phyloP scores from a whole-genome alignment of 1,140 invertebrate species.

The Aphidius gifuensis region DNA sequence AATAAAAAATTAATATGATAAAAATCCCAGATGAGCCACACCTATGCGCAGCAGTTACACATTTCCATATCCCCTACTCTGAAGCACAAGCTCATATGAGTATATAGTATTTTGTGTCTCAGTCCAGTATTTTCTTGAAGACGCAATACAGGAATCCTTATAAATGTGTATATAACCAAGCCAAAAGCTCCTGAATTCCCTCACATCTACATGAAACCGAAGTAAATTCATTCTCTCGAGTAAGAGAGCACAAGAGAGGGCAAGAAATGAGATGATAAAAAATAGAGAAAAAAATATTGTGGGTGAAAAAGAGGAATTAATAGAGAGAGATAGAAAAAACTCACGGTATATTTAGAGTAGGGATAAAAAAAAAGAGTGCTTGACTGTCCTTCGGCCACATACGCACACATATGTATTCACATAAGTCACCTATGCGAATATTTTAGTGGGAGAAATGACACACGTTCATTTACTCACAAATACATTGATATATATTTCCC shows the following conservation, averaged over 20 bases:
- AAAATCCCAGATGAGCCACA: conserved; percentile 1
- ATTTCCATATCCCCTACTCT: neutral
- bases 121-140: neutral
- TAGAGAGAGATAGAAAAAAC: no score
- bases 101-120: conserved; percentile 5
- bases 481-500: conserved; percentile 3
- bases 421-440: conserved; percentile 14
- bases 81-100: neutral
- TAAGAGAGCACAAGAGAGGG: neutral
- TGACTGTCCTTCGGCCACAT: neutral
- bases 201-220: conserved; percentile 18
- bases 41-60: neutral
- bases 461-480: conserved; percentile 1
- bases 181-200: conserved; percentile 7
- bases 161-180: neutral
- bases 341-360: no score
- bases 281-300: no score
- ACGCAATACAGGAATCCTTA: neutral
- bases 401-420: neutral
- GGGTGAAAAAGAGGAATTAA: no score
- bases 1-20: neutral
- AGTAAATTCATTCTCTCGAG: neutral
- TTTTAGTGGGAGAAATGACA: neutral
- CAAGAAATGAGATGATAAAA: neutral
- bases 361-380: no score